Conservation (phyloP, 2,888 invertebrate species). For the Chironomus riparius region DNA sequence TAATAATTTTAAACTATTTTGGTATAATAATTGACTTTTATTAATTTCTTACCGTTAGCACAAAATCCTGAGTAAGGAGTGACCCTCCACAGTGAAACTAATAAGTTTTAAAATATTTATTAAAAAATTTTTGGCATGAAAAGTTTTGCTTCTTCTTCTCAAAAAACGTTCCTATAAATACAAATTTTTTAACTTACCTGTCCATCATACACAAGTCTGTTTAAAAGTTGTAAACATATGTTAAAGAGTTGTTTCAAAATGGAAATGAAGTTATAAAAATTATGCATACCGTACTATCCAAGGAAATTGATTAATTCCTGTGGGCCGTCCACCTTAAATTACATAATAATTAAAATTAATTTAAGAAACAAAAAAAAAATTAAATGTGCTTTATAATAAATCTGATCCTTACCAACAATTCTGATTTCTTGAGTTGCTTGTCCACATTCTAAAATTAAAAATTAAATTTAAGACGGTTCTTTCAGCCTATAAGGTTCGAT, state of each 20-base stretch:
- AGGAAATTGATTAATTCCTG: slow-evolving; percentile 73
- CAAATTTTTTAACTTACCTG: too few species aligned
- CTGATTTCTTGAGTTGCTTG: slow-evolving; percentile 75
- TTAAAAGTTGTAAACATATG: too few species aligned
- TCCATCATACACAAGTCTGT: slow-evolving; percentile 66
- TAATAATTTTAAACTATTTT: slow-evolving; percentile 2
- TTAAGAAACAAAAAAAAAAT: too few species aligned
- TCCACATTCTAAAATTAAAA: slow-evolving; percentile 60
- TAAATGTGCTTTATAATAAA: too few species aligned
- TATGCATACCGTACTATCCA: slow-evolving; percentile 63
- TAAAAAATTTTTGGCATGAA: too few species aligned
- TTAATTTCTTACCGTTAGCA: slow-evolving; percentile 43
- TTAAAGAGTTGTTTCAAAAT: neutral
- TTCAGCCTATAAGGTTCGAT: too few species aligned
- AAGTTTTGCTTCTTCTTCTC: too few species aligned
- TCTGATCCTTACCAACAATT: slow-evolving; percentile 54
- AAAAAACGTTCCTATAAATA: too few species aligned
- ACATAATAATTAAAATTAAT: neutral
- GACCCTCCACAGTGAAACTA: slow-evolving; percentile 78
- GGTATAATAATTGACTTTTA: neutral
- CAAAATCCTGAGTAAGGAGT: slow-evolving; percentile 71
- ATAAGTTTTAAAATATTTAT: too few species aligned
- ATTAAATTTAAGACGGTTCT: too few species aligned
- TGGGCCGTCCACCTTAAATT: slow-evolving; percentile 55
- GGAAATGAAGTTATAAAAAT: neutral